Evolutionary conservation across 1,140 invertebrate genomes (phyloP), one percentile per base, ranked within the genome.

Genomic region (Pogonomyrmex californicus): DNA sequence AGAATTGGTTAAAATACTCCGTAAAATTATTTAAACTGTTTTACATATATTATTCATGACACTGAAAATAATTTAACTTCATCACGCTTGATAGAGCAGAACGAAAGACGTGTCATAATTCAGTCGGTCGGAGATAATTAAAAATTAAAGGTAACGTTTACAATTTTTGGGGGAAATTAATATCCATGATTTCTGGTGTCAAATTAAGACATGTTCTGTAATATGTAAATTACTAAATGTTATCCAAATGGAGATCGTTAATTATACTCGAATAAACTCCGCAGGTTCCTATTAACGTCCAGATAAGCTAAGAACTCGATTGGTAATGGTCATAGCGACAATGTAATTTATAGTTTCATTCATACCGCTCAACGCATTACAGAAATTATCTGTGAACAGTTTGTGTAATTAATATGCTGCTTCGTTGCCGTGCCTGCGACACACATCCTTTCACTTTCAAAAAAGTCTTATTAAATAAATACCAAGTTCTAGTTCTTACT

Each of bases 221-320:
- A 87, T 89, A 85, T 90, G 79, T 90, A 87, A 90, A 90, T 90
- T 71, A 85, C 79, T 75, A 83, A 85, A 89, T 87, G 86, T 66
- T 66, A 87, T 73, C 56, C 85, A 76, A 65, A 86, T 49, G 30
- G 62, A 60, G 81, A 88, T 90, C 89, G 88, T 90, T 90, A 90
- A 90, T 90, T 88, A 90, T 63, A 54, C 54, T 62, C 14, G 70
- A 5, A n/a, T n/a, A n/a, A 49, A 66, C 82, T 88, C 88, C 73
- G 81, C 88, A 78, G 76, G 86, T 90, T 90, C 75, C 88, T 88
- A 90, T 90, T 90, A 90, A 88, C 86, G 88, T 90, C 86, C 62
- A 68, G 86, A 82, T 58, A 75, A 90, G 81, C 79, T 75, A 79
- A 87, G 58, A 63, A 82, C 88, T 85, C 81, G 89, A 90, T 90